Conservation (phyloP, 2,113 vertebrate genomes). For the Cricetomys ansorgei region DNA sequence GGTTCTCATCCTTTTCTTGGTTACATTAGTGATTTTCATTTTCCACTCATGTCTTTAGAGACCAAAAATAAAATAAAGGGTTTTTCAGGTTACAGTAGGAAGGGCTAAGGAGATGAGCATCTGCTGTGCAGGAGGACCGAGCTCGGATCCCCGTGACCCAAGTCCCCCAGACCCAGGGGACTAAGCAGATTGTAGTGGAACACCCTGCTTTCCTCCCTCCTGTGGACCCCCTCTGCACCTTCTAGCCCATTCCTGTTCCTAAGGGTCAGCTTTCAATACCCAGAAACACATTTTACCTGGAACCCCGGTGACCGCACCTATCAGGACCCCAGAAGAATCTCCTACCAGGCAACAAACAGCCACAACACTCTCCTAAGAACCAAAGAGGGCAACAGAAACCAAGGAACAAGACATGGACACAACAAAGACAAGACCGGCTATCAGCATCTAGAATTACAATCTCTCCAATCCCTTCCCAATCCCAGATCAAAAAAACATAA, state of each 20-base stretch:
- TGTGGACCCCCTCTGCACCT: background rate
- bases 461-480: background rate
- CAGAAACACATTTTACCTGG: background rate
- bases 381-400: background rate
- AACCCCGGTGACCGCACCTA: background rate
- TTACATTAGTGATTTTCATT: constrained; percentile 28
- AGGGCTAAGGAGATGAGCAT: background rate
- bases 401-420: background rate
- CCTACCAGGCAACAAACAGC: background rate
- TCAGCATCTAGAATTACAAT: background rate
- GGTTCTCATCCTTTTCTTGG: constrained; percentile 40
- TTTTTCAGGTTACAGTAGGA: background rate
- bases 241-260: background rate
- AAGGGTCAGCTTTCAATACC: background rate
- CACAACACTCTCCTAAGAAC: background rate
- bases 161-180: too few relatives aligned
- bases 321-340: background rate
- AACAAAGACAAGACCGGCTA: background rate
- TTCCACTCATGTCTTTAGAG: background rate
- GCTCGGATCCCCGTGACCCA: background rate
- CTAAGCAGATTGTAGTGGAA: background rate
- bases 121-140: background rate
- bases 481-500: background rate
- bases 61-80: constrained; percentile 1
- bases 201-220: background rate